A percentile compares a stretch with the other conserved stretches of the same genome.
Conservation (phyloP, 2,113 vertebrate species). For the Scomber colias region DNA sequence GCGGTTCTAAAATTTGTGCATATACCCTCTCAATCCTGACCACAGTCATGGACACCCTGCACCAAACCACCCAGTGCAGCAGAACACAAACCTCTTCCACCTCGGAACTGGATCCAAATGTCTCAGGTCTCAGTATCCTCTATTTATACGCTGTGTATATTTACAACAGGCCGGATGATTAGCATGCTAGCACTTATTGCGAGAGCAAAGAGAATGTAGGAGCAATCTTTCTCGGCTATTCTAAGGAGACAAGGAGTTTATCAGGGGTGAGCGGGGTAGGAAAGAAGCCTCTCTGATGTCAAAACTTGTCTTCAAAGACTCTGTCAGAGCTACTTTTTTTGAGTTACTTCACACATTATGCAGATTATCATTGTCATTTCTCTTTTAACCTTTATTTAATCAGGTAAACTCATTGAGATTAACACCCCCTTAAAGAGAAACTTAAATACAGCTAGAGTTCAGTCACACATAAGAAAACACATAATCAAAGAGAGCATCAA, state of each 20-base stretch:
- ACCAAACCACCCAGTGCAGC: constrained; percentile 63
- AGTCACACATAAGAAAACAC: neutral
- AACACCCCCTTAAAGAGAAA: constrained; percentile 4
- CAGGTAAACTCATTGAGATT: neutral
- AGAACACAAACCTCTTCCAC: constrained; percentile 77
- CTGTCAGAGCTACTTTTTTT: constrained; percentile 10
- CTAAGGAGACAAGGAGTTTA: constrained; percentile 63
- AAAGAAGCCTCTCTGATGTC: constrained; percentile 40
- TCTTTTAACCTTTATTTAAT: neutral
- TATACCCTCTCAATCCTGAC: constrained; percentile 57
- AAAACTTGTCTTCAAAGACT: constrained; percentile 45
- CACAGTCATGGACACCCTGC: constrained; percentile 73
- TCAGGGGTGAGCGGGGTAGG: constrained; percentile 31
- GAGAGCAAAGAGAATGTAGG: constrained; percentile 72
- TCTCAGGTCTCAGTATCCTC: constrained; percentile 82
- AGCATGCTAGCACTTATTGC: constrained; percentile 73
- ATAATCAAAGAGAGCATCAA: neutral
- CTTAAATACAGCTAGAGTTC: neutral
- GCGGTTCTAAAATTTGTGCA: constrained; percentile 66
- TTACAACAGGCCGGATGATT: constrained; percentile 78
- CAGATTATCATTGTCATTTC: constrained; percentile 15
- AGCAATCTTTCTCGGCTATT: constrained; percentile 72
- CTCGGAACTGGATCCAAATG: constrained; percentile 78
- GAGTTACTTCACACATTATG: constrained; percentile 22
- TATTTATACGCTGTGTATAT: constrained; percentile 85